These are phyloP conservation scores for Protobothrops mucrosquamatus DNA, from an alignment of 2,113 vertebrate species.

Conservation along the genomic window DNA sequence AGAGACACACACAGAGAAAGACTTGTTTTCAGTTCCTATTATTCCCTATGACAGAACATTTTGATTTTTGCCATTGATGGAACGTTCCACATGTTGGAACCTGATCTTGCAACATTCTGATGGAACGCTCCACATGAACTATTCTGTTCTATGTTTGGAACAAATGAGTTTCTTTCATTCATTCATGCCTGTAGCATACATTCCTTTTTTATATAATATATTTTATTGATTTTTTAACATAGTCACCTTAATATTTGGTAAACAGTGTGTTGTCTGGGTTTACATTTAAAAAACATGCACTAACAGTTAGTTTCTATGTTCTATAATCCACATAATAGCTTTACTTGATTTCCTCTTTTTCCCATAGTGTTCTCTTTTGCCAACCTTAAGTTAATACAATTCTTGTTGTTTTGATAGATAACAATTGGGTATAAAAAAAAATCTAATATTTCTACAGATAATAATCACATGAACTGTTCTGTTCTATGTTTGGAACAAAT, in stretches of 20 bases:
- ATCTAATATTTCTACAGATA: too few relatives aligned
- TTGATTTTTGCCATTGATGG: neutral
- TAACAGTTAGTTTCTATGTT: too few relatives aligned
- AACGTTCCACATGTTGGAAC: neutral
- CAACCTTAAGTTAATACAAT: too few relatives aligned
- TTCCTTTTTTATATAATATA: neutral
- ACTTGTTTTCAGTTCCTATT: neutral
- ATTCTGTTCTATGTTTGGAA: neutral
- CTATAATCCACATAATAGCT: too few relatives aligned
- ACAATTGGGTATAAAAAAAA: too few relatives aligned
- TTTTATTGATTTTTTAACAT: too few relatives aligned
- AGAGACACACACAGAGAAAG: neutral
- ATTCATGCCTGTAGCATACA: neutral
- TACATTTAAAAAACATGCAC: too few relatives aligned
- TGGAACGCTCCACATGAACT: neutral
- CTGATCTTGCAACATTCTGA: neutral
- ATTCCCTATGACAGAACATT: neutral
- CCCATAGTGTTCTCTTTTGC: too few relatives aligned
- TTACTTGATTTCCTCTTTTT: too few relatives aligned
- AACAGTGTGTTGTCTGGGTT: too few relatives aligned
- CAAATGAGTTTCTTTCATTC: neutral
- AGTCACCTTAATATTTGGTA: too few relatives aligned
- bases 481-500: neutral
- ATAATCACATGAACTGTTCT: neutral
- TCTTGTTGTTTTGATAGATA: too few relatives aligned